phyloP scores from a whole-genome alignment of 2,888 invertebrate genomes.

The Meghimatium bilineatum region DNA sequence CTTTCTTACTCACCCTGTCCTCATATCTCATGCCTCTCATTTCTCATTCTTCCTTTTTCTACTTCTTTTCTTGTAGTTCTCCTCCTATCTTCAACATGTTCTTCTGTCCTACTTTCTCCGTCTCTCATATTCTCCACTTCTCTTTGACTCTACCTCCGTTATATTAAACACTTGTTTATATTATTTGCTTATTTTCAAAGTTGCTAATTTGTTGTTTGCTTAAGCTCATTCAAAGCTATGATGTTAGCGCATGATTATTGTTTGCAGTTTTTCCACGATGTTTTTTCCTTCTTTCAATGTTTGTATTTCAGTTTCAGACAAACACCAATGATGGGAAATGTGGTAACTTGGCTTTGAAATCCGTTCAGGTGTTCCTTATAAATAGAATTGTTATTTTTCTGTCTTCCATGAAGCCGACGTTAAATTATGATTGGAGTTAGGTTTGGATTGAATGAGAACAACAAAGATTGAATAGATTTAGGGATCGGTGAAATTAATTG shows the following conservation, averaged over 20 bases:
- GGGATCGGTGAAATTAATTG: neutral
- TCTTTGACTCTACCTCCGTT: slow-evolving; percentile 2
- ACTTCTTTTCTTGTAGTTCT: neutral
- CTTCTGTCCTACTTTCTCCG: neutral
- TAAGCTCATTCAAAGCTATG: neutral
- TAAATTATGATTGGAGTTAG: neutral
- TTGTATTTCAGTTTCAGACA: neutral
- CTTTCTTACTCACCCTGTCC: no score
- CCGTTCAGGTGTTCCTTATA: neutral
- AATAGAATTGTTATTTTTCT: neutral
- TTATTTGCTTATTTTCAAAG: neutral
- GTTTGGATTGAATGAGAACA: neutral
- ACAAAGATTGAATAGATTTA: neutral
- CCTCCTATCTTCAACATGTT: no score
- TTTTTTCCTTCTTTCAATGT: neutral
- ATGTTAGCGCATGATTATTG: neutral
- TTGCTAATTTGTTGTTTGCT: neutral
- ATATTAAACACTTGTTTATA: neutral
- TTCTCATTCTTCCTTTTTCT: neutral
- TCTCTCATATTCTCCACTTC: neutral
- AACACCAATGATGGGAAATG: neutral
- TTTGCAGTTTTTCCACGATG: neutral
- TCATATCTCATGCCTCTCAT: no score
- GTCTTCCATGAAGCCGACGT: neutral
- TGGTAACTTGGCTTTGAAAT: neutral